Percentiles rank a stretch among this genome's conserved stretches.
phyloP scores from a whole-genome alignment of 1,140 invertebrate species.

The Spodoptera litura region DNA sequence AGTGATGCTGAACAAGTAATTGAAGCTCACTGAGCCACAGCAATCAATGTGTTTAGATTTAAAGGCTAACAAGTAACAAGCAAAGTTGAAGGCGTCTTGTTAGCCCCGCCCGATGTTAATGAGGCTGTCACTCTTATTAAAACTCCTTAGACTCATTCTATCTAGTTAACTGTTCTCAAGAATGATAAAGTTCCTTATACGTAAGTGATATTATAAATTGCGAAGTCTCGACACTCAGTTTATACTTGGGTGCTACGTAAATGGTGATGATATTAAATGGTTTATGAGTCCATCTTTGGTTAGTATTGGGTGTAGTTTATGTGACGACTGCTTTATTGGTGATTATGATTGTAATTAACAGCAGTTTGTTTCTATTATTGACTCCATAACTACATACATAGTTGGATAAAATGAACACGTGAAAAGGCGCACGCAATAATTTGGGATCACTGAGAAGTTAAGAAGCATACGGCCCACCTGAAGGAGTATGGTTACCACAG shows the following conservation, averaged over 20 bases:
- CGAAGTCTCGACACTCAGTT: neutral
- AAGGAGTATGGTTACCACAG: too few species aligned
- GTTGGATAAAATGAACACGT: too few species aligned
- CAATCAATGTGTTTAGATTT: slow-evolving; percentile 58
- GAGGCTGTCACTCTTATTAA: slow-evolving; percentile 66
- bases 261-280: too few species aligned
- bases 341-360: too few species aligned
- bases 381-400: too few species aligned
- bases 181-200: slow-evolving; percentile 35
- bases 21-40: slow-evolving; percentile 23
- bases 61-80: slow-evolving; percentile 71
- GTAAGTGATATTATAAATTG: slow-evolving; percentile 38
- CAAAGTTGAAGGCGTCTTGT: slow-evolving; percentile 63
- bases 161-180: slow-evolving; percentile 49
- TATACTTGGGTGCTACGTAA: neutral
- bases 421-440: too few species aligned
- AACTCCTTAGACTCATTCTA: slow-evolving; percentile 58
- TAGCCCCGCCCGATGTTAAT: slow-evolving; percentile 61
- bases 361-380: too few species aligned
- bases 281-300: too few species aligned
- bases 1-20: slow-evolving; percentile 22
- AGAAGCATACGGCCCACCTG: too few species aligned
- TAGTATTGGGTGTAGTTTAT: too few species aligned
- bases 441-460: too few species aligned
- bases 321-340: neutral